A percentile compares a stretch with the other conserved stretches of the same genome.
phyloP scores from a whole-genome alignment of 2,113 vertebrate species.

The Ibidorhyncha struthersii region DNA sequence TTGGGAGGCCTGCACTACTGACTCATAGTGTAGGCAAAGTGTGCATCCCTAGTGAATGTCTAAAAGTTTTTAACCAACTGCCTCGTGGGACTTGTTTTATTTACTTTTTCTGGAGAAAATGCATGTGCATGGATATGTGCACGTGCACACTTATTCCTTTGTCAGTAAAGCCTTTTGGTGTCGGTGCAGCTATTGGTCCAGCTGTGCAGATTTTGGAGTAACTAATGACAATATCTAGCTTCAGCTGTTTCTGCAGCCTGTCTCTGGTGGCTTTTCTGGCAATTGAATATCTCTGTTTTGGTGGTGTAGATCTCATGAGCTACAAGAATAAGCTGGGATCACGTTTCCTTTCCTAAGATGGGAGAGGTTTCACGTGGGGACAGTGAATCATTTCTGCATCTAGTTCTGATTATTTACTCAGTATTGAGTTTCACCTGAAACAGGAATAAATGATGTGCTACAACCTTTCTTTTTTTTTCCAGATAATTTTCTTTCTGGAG shows the following conservation, averaged over 20 bases:
- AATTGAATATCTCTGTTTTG: neutral
- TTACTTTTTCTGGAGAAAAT: neutral
- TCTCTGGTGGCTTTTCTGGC: neutral
- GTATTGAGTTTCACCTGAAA: neutral
- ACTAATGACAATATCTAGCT: neutral
- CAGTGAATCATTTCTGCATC: neutral
- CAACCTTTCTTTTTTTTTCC: neutral
- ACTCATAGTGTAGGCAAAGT: neutral
- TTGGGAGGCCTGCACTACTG: neutral
- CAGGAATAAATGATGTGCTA: neutral
- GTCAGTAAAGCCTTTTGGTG: neutral
- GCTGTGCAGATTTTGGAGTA: neutral
- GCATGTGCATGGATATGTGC: neutral
- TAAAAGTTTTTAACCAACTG: neutral
- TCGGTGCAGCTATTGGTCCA: neutral
- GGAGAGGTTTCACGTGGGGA: neutral
- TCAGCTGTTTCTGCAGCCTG: neutral
- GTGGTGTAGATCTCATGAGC: neutral
- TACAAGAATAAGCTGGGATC: neutral
- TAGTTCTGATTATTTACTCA: neutral
- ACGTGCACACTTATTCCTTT: neutral
- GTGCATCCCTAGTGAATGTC: neutral
- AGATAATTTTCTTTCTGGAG: neutral
- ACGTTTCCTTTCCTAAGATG: neutral
- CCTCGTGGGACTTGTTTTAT: neutral